Evolutionary conservation across 92 coral and sea anemone genomes (phyloP), one percentile per base, ranked within the genome.

Genomic region (Epizoanthus stellaris): DNA sequence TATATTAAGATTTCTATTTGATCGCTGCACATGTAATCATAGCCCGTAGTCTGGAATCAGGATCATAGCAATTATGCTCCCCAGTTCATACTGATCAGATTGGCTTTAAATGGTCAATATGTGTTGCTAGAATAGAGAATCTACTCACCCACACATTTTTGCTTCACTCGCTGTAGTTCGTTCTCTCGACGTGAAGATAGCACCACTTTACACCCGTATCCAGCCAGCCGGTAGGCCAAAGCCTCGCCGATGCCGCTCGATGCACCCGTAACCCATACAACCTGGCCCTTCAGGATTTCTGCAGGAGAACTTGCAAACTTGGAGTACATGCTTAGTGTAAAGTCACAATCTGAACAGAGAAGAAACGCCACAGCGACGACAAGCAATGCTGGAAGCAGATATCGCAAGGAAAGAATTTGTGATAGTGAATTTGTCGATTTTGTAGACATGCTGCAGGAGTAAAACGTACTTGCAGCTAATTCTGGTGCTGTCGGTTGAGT

Each of bases 181-280:
- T 82, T 87, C 64, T 83, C 80, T 60, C 99, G 90, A 75, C 99
- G 88, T 17, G 99, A 94, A 47, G 99, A 96, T 16, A 96, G 73
- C 64, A 92, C 95, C 36, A 96, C 82, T 69, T 94, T 93, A 81
- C 98, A 92, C 9, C 97, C 99, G 66, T 91, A 93, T 59, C 79
- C 67, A 1, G 95, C 96, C 21, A 96, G 88, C n/a, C 91, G 94
- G 59, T 94, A 96, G 17, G 99, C 99, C 62, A 96, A 86, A 58
- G 87, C 76, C 67, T 96, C 99, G 16, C 99, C 99, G 34, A 96
- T 94, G 3, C 99, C 99, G 60, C 99, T 96, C 0, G 99, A 96
- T 45, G 99, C 99, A n/a, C 99, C 99, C 1, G 99, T 96, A 56
- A 96, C 91, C 99, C 99, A 96, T 0, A 92, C 95, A n/a, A 94